Evolutionary conservation across 2,888 invertebrate species (phyloP).

Genomic region (Drosophila meridiana): DNA sequence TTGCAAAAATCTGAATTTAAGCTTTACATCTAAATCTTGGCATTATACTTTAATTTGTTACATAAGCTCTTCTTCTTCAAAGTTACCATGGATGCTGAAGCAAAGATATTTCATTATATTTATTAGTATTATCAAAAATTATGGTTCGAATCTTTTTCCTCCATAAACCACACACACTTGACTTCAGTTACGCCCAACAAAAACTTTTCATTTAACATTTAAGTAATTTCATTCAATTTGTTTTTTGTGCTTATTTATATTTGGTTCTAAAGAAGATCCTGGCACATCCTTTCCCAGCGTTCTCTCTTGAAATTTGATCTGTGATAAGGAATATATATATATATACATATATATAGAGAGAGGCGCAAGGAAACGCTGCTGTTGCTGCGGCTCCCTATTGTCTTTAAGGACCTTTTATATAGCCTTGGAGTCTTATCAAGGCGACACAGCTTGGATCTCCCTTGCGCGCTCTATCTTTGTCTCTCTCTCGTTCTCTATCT

Average conservation of each 20-base stretch:
- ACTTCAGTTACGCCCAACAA: conserved; percentile 48
- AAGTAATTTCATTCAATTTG: conserved; percentile 7
- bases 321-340: conserved; percentile 62
- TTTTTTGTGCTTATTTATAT: background rate
- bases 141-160: background rate
- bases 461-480: background rate
- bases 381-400: conserved; percentile 53
- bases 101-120: background rate
- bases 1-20: too few species aligned
- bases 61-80: background rate
- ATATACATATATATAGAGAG: background rate
- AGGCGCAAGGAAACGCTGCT: conserved; percentile 67
- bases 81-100: too few species aligned
- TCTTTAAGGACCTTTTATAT: conserved; percentile 71
- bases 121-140: background rate
- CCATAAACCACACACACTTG: conserved; percentile 14
- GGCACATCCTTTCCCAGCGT: conserved; percentile 62
- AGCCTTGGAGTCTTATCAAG: conserved; percentile 66
- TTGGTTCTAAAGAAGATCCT: conserved; percentile 6
- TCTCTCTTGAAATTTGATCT: conserved; percentile 70
- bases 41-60: background rate
- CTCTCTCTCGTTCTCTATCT: background rate
- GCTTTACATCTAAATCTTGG: too few species aligned
- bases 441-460: conserved; percentile 51
- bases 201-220: conserved; percentile 5